Base-by-base conservation (phyloP, 2,888 invertebrate species). In the Melinaea marsaeus region DNA sequence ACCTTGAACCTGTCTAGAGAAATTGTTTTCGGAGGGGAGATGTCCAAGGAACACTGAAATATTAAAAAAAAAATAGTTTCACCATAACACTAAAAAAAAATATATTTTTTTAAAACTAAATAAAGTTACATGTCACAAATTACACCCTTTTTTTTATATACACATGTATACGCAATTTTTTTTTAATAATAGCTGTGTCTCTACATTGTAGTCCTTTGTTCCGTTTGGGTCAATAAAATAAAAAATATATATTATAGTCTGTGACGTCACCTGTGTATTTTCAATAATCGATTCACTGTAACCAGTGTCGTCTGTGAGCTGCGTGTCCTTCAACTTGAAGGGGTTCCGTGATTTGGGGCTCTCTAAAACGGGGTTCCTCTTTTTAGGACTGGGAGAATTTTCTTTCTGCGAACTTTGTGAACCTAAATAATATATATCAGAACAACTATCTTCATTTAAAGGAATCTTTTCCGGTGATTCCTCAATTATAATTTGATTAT, bases 251-350 rank as follows among this genome's bases (percentile, higher is more conserved):
- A 42, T n/a, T 45, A 61, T 46, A 32, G 13, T 22, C 13, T 57
- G 13, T 22, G 35, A 1, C 9, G 7, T 42, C 35, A 68, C 68
- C 68, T 66, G 66, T 13, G 86, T 88, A 68, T 85, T 86, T 57
- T 90, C 90, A 73, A 88, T 85, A 55, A 86, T 78, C 68, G 80
- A 82, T 51, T 86, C 79, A 62, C 75, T 73, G 3, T 70, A 69
- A 32, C 78, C 76, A 0, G 70, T 69, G 67, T 78, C 67, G 51
- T 67, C 47, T 37, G 71, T 46, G 34, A 63, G 55, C 58, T 74
- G 68, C 4, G 72, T 62, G 13, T 75, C 72, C 46, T 74, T 73
- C 46, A 73, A 67, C 42, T 70, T 80, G 62, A 83, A 80, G 0
- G 74, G 74, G 73, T 77, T 85, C 64, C 72, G 79, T 32, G 61